Conservation (phyloP, 2,797 vertebrate species). For the Orestias chungarensis region DNA sequence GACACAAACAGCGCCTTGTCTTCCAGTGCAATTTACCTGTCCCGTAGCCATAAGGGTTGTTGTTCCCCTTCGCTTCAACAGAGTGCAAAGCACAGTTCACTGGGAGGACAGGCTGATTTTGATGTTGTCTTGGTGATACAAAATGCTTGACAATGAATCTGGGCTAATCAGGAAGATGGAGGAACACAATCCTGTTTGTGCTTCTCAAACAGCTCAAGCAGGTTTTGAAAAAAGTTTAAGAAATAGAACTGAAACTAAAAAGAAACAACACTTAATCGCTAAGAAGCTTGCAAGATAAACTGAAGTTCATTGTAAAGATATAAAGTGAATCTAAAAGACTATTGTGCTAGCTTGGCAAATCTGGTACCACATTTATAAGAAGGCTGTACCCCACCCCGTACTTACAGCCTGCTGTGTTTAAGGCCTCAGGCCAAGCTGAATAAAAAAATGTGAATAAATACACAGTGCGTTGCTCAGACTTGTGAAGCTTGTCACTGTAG, state of each 20-base stretch:
- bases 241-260: background rate
- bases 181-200: background rate
- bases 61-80: conserved; percentile 74
- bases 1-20: conserved; percentile 66
- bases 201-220: conserved; percentile 30
- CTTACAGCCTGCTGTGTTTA: conserved; percentile 77
- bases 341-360: conserved; percentile 35
- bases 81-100: conserved; percentile 78
- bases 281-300: background rate
- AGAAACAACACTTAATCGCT: background rate
- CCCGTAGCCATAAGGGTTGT: conserved; percentile 72
- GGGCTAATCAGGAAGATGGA: conserved; percentile 26
- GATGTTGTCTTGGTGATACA: conserved; percentile 72
- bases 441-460: conserved; percentile 72
- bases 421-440: conserved; percentile 75
- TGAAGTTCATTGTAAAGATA: background rate
- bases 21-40: conserved; percentile 73
- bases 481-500: conserved; percentile 73
- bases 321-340: conserved; percentile 15
- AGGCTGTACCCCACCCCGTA: conserved; percentile 58
- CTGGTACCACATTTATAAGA: conserved; percentile 55
- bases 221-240: conserved; percentile 27
- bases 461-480: conserved; percentile 80
- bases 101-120: conserved; percentile 79
- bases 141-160: conserved; percentile 45